Percentiles rank a stretch among this genome's conserved stretches.
Evolutionary conservation across 2,113 vertebrate species (phyloP).

Genomic region (Budorcas taxicolor): DNA sequence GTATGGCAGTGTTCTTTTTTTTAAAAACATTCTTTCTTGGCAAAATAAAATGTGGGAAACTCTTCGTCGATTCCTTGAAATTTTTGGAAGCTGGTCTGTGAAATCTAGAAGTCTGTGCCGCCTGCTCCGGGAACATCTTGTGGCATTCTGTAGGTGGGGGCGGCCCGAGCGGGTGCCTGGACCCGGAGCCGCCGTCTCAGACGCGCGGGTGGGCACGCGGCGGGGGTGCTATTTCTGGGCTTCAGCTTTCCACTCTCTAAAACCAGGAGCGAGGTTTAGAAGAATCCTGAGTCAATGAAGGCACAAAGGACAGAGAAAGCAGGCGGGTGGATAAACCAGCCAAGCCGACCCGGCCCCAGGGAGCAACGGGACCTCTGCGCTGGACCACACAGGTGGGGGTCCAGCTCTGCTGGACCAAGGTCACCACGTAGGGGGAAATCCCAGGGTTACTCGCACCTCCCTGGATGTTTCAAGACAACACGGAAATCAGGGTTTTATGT

Average conservation of each 20-base stretch:
- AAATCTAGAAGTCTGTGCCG: background rate
- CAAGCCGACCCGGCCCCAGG: fast-evolving
- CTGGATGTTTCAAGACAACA: background rate
- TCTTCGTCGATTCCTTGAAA: constrained; percentile 19
- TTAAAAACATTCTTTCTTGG: constrained; percentile 4
- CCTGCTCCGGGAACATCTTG: background rate
- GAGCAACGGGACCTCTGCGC: fast-evolving
- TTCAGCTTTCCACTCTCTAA: background rate
- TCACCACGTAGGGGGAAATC: fast-evolving
- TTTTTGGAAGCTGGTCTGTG: background rate
- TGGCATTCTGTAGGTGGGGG: constrained; percentile 24
- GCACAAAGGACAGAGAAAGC: background rate
- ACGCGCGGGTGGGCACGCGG: background rate
- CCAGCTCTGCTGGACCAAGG: fast-evolving
- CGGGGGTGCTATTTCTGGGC: background rate
- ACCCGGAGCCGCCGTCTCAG: background rate
- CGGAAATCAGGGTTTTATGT: background rate
- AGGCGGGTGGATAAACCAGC: fast-evolving
- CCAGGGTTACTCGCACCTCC: background rate
- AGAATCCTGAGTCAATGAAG: background rate
- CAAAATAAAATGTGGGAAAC: constrained; percentile 38
- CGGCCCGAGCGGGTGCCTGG: background rate
- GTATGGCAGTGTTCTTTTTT: background rate
- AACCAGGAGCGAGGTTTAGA: background rate
- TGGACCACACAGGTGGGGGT: fast-evolving